A percentile compares a stretch with the other conserved stretches of the same genome.
Conservation (phyloP, 2,113 vertebrate species). For the Calonectris borealis region DNA sequence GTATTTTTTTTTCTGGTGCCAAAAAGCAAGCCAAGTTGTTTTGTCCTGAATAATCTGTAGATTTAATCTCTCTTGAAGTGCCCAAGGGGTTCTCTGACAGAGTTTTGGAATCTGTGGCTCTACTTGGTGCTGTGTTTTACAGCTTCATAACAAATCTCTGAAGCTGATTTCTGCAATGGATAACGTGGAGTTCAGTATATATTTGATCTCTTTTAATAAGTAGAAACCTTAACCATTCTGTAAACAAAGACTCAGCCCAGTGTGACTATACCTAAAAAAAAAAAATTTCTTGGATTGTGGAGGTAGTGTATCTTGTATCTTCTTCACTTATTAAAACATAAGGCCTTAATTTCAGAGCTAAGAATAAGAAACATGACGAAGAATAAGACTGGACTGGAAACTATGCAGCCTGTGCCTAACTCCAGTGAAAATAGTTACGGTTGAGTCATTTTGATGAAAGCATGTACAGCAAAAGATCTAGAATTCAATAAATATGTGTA, state of each 20-base stretch:
- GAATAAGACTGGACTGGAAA: constrained; percentile 17
- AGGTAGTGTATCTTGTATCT: constrained; percentile 50
- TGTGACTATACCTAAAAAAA: constrained; percentile 17
- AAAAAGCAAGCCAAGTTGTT: constrained; percentile 49
- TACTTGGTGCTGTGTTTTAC: constrained; percentile 50
- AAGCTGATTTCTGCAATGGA: constrained; percentile 15
- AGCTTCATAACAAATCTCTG: constrained; percentile 43
- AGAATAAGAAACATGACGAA: constrained; percentile 30
- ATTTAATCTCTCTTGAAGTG: constrained; percentile 58
- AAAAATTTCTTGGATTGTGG: neutral
- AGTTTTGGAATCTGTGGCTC: constrained; percentile 50
- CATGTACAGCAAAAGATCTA: neutral
- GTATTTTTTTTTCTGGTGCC: constrained; percentile 43
- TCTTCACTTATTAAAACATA: constrained; percentile 54
- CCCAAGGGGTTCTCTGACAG: constrained; percentile 59
- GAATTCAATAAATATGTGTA: neutral
- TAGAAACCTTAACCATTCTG: constrained; percentile 45
- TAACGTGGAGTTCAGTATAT: constrained; percentile 25
- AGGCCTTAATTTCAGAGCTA: constrained; percentile 42
- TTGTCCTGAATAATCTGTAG: constrained; percentile 59
- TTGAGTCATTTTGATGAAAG: constrained; percentile 12
- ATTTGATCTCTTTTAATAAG: constrained; percentile 38
- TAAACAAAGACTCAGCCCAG: constrained; percentile 29
- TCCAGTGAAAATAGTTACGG: constrained; percentile 22
- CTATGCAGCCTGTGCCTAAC: neutral